Percentiles rank a stretch among this genome's conserved stretches.
phyloP scores from a whole-genome alignment of 2,888 invertebrate species.

The Apotomis turbidana region DNA sequence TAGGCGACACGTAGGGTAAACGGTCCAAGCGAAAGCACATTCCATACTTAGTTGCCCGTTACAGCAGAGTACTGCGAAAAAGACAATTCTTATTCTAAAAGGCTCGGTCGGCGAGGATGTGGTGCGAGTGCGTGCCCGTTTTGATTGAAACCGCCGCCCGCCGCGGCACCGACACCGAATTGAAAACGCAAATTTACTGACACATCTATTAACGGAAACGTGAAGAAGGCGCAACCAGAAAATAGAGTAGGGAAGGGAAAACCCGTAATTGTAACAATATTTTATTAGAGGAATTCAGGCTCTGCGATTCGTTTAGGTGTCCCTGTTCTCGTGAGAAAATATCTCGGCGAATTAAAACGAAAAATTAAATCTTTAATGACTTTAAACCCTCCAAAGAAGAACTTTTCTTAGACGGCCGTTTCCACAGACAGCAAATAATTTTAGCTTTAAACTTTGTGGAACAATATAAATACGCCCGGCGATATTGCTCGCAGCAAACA shows the following conservation, averaged over 20 bases:
- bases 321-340: constrained; percentile 22
- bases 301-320: constrained; percentile 41
- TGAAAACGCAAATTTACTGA: constrained; percentile 82
- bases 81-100: constrained; percentile 84
- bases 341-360: constrained; percentile 16
- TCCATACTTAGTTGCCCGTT: constrained; percentile 62
- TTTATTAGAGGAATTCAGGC: constrained; percentile 43
- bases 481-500: constrained; percentile 53
- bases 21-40: constrained; percentile 49
- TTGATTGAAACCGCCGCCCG: constrained; percentile 77
- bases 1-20: not conserved
- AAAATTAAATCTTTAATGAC: constrained; percentile 35
- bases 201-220: constrained; percentile 80
- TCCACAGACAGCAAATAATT: constrained; percentile 41
- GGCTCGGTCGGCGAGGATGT: constrained; percentile 78
- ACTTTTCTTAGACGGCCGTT: constrained; percentile 34
- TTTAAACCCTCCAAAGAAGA: constrained; percentile 23
- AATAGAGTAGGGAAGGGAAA: constrained; percentile 60
- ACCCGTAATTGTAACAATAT: constrained; percentile 55
- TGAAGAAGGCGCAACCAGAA: constrained; percentile 67
- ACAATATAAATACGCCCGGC: constrained; percentile 53
- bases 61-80: constrained; percentile 75
- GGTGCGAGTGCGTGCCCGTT: constrained; percentile 80
- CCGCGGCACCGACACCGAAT: constrained; percentile 67
- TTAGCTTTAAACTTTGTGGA: constrained; percentile 49